Base-by-base conservation (phyloP, 2,888 invertebrate species). In the Sinohyriopsis cumingii region DNA sequence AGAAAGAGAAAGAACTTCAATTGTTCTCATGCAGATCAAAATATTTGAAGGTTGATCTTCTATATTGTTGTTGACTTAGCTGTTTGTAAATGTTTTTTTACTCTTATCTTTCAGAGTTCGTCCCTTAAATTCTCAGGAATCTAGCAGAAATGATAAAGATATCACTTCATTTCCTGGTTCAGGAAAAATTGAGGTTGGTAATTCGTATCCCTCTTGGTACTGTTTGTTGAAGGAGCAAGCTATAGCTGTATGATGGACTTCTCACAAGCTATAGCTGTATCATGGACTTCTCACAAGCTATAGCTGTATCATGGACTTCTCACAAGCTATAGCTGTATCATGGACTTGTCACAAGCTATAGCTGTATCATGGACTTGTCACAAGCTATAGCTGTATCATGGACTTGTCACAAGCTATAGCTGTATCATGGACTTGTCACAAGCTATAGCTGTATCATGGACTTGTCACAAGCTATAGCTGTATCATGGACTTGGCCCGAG, bases 91-190 rank as follows among this genome's bases (percentile, higher is more conserved):
- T 45, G 12, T 45, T 45, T 45, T 9, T 45, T 45, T 28, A 25
- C 59, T 63, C 62, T 68, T 75, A 53, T 66, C 33, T 88, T 88
- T 19, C 87, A 95, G 96, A 89, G 95, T 96, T 0, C 93, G 97
- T 24, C 97, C 97, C 0, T 90, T 96, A 63, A 95, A 92, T 88
- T 92, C 93, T 1, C 94, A 93, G 86, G 96, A 97, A 90, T 91
- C 92, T 25, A 93, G 93, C 72, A 90, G 92, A 28, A 93, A 93
- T 20, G 95, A 95, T 84, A 92, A 93, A 5, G 91, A 93, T 78
- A 93, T 94, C 64, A 91, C 95, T 59, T 94, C 95, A 86, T 97
- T 96, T 90, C 96, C 96, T 0, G 96, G 96, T 62, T 94, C 95
- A 86, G 96, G 97, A 0, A 96, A 96, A 92, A 93, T 97, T 84